Conservation (phyloP, 2,113 vertebrate species). For the Vombatus ursinus region DNA sequence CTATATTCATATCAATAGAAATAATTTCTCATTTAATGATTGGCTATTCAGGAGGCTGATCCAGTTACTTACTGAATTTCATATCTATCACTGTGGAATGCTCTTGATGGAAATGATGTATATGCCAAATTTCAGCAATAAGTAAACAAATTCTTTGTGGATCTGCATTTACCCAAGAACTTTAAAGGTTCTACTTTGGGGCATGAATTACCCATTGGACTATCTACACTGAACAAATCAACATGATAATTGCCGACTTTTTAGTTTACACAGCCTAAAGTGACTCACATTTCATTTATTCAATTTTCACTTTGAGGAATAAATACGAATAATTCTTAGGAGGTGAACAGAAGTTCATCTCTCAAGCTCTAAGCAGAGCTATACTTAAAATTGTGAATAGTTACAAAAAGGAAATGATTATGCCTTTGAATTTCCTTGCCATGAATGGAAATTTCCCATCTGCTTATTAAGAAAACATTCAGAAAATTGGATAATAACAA, state of each 20-base stretch:
- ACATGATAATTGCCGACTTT: constrained; percentile 57
- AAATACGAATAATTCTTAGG: constrained; percentile 64
- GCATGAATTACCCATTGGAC: constrained; percentile 54
- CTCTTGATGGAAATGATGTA: constrained; percentile 58
- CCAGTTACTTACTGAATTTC: constrained; percentile 57
- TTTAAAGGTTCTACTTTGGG: constrained; percentile 42
- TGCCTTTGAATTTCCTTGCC: constrained; percentile 66
- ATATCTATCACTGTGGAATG: constrained; percentile 35
- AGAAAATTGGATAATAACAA: constrained; percentile 75
- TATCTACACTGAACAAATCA: constrained; percentile 55
- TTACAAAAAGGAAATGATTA: constrained; percentile 65
- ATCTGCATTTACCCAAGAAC: constrained; percentile 52
- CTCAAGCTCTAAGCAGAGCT: constrained; percentile 56
- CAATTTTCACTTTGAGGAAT: constrained; percentile 49
- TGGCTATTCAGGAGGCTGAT: constrained; percentile 50
- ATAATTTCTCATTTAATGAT: constrained; percentile 65
- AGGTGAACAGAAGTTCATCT: constrained; percentile 38
- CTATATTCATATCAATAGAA: constrained; percentile 56
- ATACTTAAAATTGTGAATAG: constrained; percentile 66
- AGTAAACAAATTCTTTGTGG: constrained; percentile 57
- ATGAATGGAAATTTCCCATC: constrained; percentile 65
- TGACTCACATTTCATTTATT: constrained; percentile 61
- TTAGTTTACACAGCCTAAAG: constrained; percentile 34
- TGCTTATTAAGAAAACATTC: constrained; percentile 71
- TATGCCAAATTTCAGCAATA: constrained; percentile 30